Base-by-base conservation (phyloP, 2,888 invertebrate species). In the Griposia aprilina region DNA sequence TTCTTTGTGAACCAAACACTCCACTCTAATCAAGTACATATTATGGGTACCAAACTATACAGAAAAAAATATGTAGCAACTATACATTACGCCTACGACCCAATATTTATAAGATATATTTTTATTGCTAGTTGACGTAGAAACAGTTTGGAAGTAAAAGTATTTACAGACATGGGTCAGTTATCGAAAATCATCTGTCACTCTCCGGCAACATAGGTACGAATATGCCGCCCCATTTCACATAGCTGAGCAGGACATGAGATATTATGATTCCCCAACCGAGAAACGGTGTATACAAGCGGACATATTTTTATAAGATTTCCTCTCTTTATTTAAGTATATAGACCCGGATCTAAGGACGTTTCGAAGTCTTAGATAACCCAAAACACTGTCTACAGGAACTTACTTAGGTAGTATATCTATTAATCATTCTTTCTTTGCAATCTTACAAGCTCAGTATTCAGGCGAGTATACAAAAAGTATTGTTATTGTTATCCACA, bases 171-270 rank as follows among this genome's bases (percentile, higher is more conserved):
- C 69, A 74, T 62, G 62, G 66, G 72, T 86, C 67, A 74, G 65
- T 74, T 74, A 80, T 82, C 67, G 74, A 79, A 87, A 87, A 77
- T 86, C 80, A 75, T 80, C 66, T 80, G 81, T 76, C 85, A 72
- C 66, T 76, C 72, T 68, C 75, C 66, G 86, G 57, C 85, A 82
- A 76, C 77, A 73, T 72, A n/a, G n/a, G n/a, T n/a, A 68, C 69
- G 87, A 72, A 69, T 67, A 65, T 41, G 72, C 78, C 74, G 85
- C 74, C 66, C 75, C 68, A 88, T 88, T 84, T 88, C 68, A 74
- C 82, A 81, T 82, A 71, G 57, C 63, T 73, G 86, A 87, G 63
- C 82, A 69, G 60, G 81, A 71, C 70, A 76, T 88, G 87, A 81
- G 65, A 73, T 85, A 85, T 85, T 87, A 75, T 74, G 70, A 74